Conservation (phyloP, 2,888 invertebrate genomes). For the Platerodrilus igneus region DNA sequence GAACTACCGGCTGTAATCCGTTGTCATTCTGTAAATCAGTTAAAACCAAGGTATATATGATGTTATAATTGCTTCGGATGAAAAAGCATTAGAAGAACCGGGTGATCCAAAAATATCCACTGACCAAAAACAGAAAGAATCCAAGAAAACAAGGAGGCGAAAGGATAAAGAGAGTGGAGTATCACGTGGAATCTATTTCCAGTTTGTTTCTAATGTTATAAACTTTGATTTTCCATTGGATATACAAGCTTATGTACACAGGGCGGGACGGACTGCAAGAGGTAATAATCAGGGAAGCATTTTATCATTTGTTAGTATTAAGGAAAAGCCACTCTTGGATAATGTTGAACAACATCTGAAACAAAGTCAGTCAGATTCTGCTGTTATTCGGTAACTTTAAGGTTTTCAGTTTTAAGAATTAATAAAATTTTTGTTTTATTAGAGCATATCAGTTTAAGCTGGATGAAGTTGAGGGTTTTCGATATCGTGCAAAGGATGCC, state of each 20-base stretch:
- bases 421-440: slow-evolving; percentile 33
- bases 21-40: slow-evolving; percentile 92
- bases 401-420: slow-evolving; percentile 10
- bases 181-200: slow-evolving; percentile 96
- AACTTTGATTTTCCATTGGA: slow-evolving; percentile 97
- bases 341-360: slow-evolving; percentile 72
- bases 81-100: slow-evolving; percentile 75
- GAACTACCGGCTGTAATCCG: slow-evolving; percentile 90
- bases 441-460: slow-evolving; percentile 91
- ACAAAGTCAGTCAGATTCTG: slow-evolving; percentile 59
- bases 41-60: slow-evolving; percentile 91
- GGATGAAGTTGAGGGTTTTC: slow-evolving; percentile 93
- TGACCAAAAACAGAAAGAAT: slow-evolving; percentile 38
- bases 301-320: slow-evolving; percentile 80
- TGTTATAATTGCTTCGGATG: slow-evolving; percentile 96
- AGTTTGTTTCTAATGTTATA: slow-evolving; percentile 93
- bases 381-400: slow-evolving; percentile 62
- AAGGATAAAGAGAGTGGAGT: slow-evolving; percentile 93
- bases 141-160: slow-evolving; percentile 53
- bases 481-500: slow-evolving; percentile 92
- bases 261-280: slow-evolving; percentile 89
- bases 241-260: slow-evolving; percentile 87
- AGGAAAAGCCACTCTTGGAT: slow-evolving; percentile 69
- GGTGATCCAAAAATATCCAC: slow-evolving; percentile 44
- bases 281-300: slow-evolving; percentile 84